Evolutionary conservation across 2,888 invertebrate species (phyloP), one percentile per base, ranked within the genome.

Genomic region (Cepaea hortensis): DNA sequence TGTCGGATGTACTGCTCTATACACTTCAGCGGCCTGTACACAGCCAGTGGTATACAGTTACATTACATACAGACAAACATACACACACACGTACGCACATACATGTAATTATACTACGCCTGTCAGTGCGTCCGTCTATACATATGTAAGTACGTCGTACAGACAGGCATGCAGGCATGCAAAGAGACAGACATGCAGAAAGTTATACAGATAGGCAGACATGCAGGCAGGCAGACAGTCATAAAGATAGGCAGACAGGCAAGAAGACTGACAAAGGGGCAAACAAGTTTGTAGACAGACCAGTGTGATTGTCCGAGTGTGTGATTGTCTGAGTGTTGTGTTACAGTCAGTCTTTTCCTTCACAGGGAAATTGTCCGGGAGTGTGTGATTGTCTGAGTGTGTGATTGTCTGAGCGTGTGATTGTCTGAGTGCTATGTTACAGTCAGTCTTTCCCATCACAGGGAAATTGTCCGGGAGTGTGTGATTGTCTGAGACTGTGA

Each of bases 391-490:
- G 35, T 35, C 35, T 35, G 35, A 55, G 55, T 55, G 11, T 55
- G 55, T 55, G 55, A 55, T 35, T 35, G 35, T 35, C 35, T 35
- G 35, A 35, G 35, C 1, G 35, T 35, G 35, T 35, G 35, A 35
- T 55, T 55, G 55, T 55, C 55, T 55, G 55, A 55, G 11, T 9
- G 55, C 55, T 11, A 55, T 55, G 55, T 55, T 55, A 55, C 55
- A 11, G 11, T 55, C 2, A 11, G 11, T 55, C 55, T 55, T 11
- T 9, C 11, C 55, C 11, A 55, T 55, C 7, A 55, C 6, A 98
- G 98, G 94, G 96, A 96, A 90, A 96, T 98, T 90, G 96, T 98
- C 79, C 96, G 97, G 88, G 96, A 96, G 91, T 96, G 96, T 6
- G 97, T 97, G 35, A 35, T 35, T 35, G 35, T 35, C 35, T 35